These are phyloP conservation scores for Macrosiphum euphorbiae DNA, from an alignment of 2,888 invertebrate species.

Conservation along the genomic window DNA sequence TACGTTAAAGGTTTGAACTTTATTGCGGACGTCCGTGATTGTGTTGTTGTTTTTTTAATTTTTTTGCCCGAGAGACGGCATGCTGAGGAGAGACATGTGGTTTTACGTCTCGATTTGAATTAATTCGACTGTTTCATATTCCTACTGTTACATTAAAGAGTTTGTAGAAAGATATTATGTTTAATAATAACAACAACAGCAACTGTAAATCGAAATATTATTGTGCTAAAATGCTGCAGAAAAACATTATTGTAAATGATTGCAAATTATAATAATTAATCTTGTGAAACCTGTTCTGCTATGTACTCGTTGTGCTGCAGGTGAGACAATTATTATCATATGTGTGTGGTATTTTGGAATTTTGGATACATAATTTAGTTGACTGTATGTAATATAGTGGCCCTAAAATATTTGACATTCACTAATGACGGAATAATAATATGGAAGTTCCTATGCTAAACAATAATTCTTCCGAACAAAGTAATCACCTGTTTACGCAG, in stretches of 20 bases:
- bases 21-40: neutral
- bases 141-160: neutral
- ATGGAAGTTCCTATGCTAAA: neutral
- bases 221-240: neutral
- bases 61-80: conserved; percentile 4
- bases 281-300: neutral
- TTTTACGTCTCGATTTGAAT: conserved; percentile 23
- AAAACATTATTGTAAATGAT: neutral
- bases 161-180: neutral
- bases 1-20: conserved; percentile 18
- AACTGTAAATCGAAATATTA: neutral
- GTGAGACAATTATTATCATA: neutral
- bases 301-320: neutral
- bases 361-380: neutral
- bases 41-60: neutral
- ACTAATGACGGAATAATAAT: neutral
- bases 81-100: conserved; percentile 27
- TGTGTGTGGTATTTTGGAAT: neutral
- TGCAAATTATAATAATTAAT: neutral
- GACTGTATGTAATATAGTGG: neutral
- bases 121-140: conserved; percentile 15
- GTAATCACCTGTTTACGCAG: conserved; percentile 13
- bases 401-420: neutral
- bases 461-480: neutral
- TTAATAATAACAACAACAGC: neutral